A percentile compares a stretch with the other conserved stretches of the same genome.
These are phyloP conservation scores for Trichacis sp. DNA, from an alignment of 2,888 invertebrate genomes.

Conservation along the genomic window DNA sequence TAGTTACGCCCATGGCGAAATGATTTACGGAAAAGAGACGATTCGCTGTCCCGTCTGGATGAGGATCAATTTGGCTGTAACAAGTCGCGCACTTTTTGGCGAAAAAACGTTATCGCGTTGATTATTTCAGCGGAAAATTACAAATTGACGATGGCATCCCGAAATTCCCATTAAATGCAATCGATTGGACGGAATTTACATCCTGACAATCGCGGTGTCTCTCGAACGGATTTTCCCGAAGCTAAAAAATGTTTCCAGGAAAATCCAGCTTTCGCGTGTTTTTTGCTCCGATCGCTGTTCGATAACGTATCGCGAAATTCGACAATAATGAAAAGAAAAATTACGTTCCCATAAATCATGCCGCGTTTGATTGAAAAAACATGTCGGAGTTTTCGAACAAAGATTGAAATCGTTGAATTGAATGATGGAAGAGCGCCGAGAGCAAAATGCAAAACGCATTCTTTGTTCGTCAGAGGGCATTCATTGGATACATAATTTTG, in stretches of 20 bases:
- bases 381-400: too few species aligned
- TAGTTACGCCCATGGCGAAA: background rate
- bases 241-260: too few species aligned
- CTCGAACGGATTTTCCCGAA: background rate
- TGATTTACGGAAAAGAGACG: conserved; percentile 2
- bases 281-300: too few species aligned
- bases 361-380: too few species aligned
- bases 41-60: background rate
- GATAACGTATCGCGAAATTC: too few species aligned
- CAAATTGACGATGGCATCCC: background rate
- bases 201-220: background rate
- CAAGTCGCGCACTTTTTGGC: conserved; percentile 2
- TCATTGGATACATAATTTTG: conserved; percentile 17
- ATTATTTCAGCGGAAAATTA: conserved; percentile 1
- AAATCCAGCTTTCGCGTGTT: too few species aligned
- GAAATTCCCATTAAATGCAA: background rate
- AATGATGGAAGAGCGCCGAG: too few species aligned
- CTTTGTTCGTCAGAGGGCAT: background rate
- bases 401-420: too few species aligned
- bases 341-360: too few species aligned
- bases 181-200: background rate
- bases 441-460: background rate
- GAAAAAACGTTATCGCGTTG: conserved; percentile 3
- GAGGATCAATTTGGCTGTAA: background rate
- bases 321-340: too few species aligned